Base-by-base conservation (phyloP, 2,797 vertebrate species). In the Pantherophis vulpinus region DNA sequence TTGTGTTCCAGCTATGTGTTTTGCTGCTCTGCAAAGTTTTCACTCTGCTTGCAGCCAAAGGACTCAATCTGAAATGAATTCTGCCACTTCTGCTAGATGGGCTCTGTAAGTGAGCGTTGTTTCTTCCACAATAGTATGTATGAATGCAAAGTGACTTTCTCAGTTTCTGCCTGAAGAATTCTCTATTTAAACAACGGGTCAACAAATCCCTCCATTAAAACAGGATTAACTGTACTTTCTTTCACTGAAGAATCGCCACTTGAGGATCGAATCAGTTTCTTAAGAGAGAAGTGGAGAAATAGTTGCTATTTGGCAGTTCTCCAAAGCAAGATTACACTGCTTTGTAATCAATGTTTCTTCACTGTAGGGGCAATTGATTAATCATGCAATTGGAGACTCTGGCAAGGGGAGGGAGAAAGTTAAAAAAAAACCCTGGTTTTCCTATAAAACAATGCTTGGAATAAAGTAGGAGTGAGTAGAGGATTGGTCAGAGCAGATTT, bases 141-240 rank as follows among this genome's bases (percentile, higher is more conserved):
- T 60, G 79, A 93, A 90, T 96, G 93, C 93, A 93, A 94, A 93
- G 88, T 95, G 96, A 66, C 56, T 74, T 96, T 95, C 95, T 63
- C 93, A 90, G 32, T 92, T 86, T 93, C 90, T 96, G 96, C 95
- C 95, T 95, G 74, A 87, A 94, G 91, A 96, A 88, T 93, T 96
- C 90, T 91, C 90, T 92, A 92, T 58, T 96, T 95, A 95, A 96
- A 96, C 96, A 93, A 97, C 91, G 95, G 96, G 96, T 96, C 95
- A 96, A 94, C 93, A 97, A 97, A 97, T 96, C 95, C 88, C 47
- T 94, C 90, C 96, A 95, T 94, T 96, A 95, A 97, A 94, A 93
- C 93, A 93, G 93, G 96, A 97, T 97, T 97, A 97, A 95, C 93
- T 97, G 96, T 97, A 95, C 96, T 96, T 96, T 95, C 94, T 95